These are phyloP conservation scores for Acyrthosiphon pisum DNA, from an alignment of 1,140 invertebrate genomes.

Conservation along the genomic window DNA sequence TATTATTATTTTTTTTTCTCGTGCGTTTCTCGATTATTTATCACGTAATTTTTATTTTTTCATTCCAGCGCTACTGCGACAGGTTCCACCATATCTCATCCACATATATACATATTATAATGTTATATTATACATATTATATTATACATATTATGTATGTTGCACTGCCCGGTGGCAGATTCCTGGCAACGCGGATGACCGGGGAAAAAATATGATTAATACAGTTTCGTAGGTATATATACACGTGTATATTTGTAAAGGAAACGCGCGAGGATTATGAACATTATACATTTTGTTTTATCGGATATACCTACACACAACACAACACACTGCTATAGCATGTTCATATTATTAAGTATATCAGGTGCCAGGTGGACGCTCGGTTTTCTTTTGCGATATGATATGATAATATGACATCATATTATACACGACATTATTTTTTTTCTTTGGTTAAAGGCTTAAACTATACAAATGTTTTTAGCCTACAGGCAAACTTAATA, in stretches of 20 bases:
- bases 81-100: neutral
- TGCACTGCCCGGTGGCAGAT: constrained; percentile 14
- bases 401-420: neutral
- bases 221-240: neutral
- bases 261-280: neutral
- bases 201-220: constrained; percentile 15
- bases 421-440: too few species aligned
- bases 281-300: constrained; percentile 15
- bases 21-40: constrained; percentile 22
- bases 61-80: neutral
- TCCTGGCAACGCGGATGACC: constrained; percentile 18
- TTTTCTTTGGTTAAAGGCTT: too few species aligned
- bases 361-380: too few species aligned
- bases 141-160: too few species aligned
- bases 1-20: neutral
- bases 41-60: neutral
- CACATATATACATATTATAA: neutral
- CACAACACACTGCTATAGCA: neutral
- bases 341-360: neutral
- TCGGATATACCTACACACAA: neutral
- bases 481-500: too few species aligned
- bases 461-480: too few species aligned
- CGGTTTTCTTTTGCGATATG: neutral
- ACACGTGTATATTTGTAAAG: too few species aligned
- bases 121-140: too few species aligned